Base-by-base conservation (phyloP, 1,140 invertebrate species). In the Argopecten irradians region DNA sequence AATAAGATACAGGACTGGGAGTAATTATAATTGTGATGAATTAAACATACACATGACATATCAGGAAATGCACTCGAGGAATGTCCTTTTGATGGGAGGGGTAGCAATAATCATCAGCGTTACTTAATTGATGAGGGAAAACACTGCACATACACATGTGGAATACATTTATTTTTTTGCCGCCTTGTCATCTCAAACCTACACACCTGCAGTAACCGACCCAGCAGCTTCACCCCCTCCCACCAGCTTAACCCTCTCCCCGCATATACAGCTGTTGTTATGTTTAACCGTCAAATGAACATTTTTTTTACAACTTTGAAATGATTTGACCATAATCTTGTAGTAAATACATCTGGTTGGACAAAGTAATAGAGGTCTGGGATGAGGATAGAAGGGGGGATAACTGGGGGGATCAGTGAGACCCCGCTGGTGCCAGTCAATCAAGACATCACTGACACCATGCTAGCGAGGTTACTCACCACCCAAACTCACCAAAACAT, bases 101-200 rank as follows among this genome's bases (percentile, higher is more conserved):
- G n/a, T 71, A 71, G 55, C 55, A 71, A 71, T 71, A 71, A 28
- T 71, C 55, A 71, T 71, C 55, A 71, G n/a, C 55, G 28, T 71
- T 71, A 71, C 55, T 71, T 71, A 71, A 71, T 71, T 71, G 55
- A 71, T 71, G 55, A 71, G 55, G 55, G n/a, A 71, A 16, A 71
- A 71, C 8, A 71, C 55, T 71, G 55, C 14, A 71, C 28, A 28
- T n/a, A 71, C 22, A 71, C 55, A 71, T 71, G n/a, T 71, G 55
- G 55, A 71, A 71, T 1, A 71, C 22, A 71, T 71, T 71, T 71
- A 71, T 71, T 71, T 71, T 39, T 71, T 71, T 71, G 16, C 55
- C 55, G 14, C 55, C 55, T 71, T 71, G 55, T 71, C 55, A 71
- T 71, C 55, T 71, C 22, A 3, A n/a, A 71, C 22, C 28, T n/a